Conservation (phyloP, 2,888 invertebrate genomes). For the Diaprepes abbreviatus region DNA sequence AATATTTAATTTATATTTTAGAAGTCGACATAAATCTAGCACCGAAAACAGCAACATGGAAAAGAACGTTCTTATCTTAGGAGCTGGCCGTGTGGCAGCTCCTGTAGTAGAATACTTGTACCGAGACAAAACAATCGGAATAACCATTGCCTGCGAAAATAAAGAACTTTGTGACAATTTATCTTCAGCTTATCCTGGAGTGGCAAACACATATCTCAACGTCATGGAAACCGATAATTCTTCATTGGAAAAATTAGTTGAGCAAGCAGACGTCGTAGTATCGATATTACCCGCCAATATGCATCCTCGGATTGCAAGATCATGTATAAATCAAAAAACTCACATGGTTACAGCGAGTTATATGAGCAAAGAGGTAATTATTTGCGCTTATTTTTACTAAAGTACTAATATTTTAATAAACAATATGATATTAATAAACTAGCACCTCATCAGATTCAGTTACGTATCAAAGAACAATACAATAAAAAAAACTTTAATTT, state of each 20-base stretch:
- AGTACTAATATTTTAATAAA: too few relatives aligned
- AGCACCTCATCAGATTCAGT: too few relatives aligned
- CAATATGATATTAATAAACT: too few relatives aligned
- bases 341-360: slow-evolving; percentile 99
- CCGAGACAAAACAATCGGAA: slow-evolving; percentile 79
- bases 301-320: slow-evolving; percentile 88
- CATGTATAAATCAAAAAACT: slow-evolving; percentile 87
- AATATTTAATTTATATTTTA: slow-evolving; percentile 53
- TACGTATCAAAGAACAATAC: too few relatives aligned
- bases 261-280: slow-evolving; percentile 81
- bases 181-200: slow-evolving; percentile 82
- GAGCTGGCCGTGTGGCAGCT: slow-evolving; percentile 92
- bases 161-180: slow-evolving; percentile 91
- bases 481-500: too few relatives aligned
- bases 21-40: slow-evolving; percentile 65
- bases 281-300: slow-evolving; percentile 93
- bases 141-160: slow-evolving; percentile 78
- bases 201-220: slow-evolving; percentile 86
- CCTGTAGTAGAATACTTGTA: slow-evolving; percentile 96
- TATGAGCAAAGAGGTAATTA: slow-evolving; percentile 85
- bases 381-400: too few relatives aligned
- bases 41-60: slow-evolving; percentile 56
- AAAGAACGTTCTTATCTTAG: slow-evolving; percentile 88
- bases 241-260: slow-evolving; percentile 79
- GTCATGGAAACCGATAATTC: slow-evolving; percentile 75